phyloP scores from a whole-genome alignment of 2,113 vertebrate species.

The Perca fluviatilis region DNA sequence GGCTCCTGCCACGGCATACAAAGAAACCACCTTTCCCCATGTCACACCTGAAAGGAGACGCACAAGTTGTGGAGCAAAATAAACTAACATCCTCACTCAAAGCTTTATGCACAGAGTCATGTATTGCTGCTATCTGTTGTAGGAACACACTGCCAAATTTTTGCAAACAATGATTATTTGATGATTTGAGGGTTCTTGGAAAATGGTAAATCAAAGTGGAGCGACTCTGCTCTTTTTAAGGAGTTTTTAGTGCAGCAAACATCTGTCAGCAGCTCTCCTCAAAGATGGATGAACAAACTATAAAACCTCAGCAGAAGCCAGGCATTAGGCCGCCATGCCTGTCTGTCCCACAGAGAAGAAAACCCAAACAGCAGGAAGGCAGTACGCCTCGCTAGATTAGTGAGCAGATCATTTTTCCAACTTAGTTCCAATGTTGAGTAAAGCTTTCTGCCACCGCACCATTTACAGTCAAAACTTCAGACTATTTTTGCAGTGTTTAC shows the following conservation, averaged over 20 bases:
- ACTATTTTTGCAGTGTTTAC: conserved; percentile 51
- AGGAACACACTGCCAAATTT: neutral
- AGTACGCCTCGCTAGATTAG: conserved; percentile 38
- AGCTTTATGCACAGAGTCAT: neutral
- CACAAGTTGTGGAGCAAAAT: neutral
- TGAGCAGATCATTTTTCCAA: conserved; percentile 58
- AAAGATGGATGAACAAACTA: conserved; percentile 29
- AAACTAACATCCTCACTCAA: neutral
- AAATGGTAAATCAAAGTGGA: neutral
- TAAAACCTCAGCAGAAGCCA: conserved; percentile 48
- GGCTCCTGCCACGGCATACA: conserved; percentile 93
- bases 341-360: conserved; percentile 9
- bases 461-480: conserved; percentile 53
- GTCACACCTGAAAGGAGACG: conserved; percentile 88
- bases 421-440: neutral
- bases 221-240: neutral
- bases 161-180: neutral
- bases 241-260: conserved; percentile 7
- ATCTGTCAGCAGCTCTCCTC: conserved; percentile 35
- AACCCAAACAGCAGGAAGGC: conserved; percentile 26
- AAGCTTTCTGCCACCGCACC: conserved; percentile 24
- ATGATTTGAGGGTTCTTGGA: neutral
- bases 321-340: conserved; percentile 25
- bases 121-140: neutral
- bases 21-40: conserved; percentile 96